These are phyloP conservation scores for Barypeithes pellucidus DNA, from an alignment of 2,888 invertebrate species.

Conservation along the genomic window DNA sequence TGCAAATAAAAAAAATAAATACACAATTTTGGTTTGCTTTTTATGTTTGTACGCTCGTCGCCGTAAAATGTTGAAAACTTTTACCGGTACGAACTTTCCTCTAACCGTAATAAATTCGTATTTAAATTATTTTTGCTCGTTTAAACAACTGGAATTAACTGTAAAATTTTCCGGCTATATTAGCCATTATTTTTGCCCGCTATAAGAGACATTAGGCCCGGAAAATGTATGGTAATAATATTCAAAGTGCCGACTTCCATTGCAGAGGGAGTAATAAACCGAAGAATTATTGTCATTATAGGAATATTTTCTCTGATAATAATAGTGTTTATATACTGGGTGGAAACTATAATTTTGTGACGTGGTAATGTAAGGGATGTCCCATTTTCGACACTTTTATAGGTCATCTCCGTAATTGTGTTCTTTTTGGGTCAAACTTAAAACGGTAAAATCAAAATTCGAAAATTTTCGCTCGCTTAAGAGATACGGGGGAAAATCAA, in stretches of 20 bases:
- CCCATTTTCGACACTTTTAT: too few species aligned
- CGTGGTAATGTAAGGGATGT: too few species aligned
- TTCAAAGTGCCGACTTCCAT: constrained; percentile 12
- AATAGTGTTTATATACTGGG: too few species aligned
- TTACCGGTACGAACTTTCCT: not conserved
- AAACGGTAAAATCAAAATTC: too few species aligned
- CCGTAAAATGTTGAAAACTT: not conserved
- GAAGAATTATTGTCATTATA: not conserved
- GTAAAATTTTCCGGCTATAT: constrained; percentile 5
- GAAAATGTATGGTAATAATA: constrained; percentile 21
- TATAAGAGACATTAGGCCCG: not conserved
- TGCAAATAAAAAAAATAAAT: too few species aligned
- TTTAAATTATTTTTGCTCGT: not conserved
- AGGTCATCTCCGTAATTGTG: too few species aligned
- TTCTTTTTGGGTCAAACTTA: too few species aligned
- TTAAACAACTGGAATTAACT: constrained; percentile 19
- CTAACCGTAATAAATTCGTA: not conserved
- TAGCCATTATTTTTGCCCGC: constrained; percentile 4
- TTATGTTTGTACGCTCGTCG: too few species aligned
- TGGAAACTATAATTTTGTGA: too few species aligned
- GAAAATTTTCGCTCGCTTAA: too few species aligned
- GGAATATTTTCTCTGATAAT: not conserved
- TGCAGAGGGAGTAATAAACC: not conserved
- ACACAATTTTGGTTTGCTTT: too few species aligned
- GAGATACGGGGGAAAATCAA: too few species aligned